These are phyloP conservation scores for Porites lobata DNA, from an alignment of 92 coral and sea anemone species.

Conservation along the genomic window DNA sequence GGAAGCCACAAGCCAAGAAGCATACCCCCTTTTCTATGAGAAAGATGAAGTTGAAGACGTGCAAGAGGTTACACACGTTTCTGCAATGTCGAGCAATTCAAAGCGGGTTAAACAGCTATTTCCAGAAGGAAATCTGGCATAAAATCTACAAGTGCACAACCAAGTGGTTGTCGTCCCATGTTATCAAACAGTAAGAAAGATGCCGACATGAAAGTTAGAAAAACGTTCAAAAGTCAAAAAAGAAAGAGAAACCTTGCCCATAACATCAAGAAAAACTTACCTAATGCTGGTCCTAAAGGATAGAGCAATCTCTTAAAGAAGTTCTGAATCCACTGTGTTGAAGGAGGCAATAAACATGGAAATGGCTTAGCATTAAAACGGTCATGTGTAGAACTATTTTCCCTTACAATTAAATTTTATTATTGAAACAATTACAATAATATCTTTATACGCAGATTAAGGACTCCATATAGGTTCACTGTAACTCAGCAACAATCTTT, in stretches of 20 bases:
- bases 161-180: conserved; percentile 44
- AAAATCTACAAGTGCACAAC: conserved; percentile 60
- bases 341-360: no score
- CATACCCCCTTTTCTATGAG: conserved; percentile 45
- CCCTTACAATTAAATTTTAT: no score
- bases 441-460: no score
- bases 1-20: conserved; percentile 51
- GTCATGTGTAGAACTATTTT: no score
- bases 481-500: no score
- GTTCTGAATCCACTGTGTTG: no score
- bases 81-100: conserved; percentile 8
- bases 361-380: no score
- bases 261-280: conserved; percentile 44
- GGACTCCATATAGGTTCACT: no score
- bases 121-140: conserved; percentile 71
- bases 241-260: conserved; percentile 57
- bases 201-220: conserved; percentile 49
- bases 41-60: conserved; percentile 22
- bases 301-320: background rate
- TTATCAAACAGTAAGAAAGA: background rate
- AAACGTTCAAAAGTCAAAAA: conserved; percentile 44
- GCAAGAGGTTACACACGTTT: conserved; percentile 17
- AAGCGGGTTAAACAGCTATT: conserved; percentile 52
- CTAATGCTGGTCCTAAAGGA: conserved; percentile 65
- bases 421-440: no score